Percentiles rank a stretch among this genome's conserved stretches.
Conservation (phyloP, 2,888 invertebrate genomes). For the Pammene fasciana region DNA sequence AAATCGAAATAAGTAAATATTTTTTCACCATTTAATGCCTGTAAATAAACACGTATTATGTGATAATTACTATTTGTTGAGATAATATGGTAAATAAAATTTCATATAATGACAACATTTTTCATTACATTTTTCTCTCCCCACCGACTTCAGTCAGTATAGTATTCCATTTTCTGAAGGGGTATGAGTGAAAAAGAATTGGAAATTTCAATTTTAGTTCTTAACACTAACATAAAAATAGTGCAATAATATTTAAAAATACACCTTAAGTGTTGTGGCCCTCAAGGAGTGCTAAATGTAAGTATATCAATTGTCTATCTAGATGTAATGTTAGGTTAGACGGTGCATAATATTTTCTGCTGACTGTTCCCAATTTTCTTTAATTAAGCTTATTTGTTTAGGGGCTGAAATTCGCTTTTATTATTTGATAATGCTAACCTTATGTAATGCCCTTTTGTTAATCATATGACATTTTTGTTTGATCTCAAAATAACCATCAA, state of each 20-base stretch:
- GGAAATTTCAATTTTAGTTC: slow-evolving; percentile 16
- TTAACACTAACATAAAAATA: slow-evolving; percentile 23
- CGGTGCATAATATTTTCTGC: slow-evolving; percentile 71
- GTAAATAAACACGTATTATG: background rate
- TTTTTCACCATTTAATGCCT: background rate
- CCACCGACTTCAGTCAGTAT: slow-evolving; percentile 11
- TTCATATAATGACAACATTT: slow-evolving; percentile 10
- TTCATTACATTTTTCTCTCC: slow-evolving; percentile 3
- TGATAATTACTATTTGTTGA: background rate
- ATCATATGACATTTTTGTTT: slow-evolving; percentile 19
- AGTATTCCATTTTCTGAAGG: slow-evolving; percentile 38
- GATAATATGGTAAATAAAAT: background rate
- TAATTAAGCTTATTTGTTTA: slow-evolving; percentile 70
- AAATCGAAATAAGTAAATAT: background rate
- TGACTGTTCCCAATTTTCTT: slow-evolving; percentile 71
- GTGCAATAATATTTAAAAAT: slow-evolving; percentile 20
- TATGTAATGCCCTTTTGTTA: slow-evolving; percentile 39
- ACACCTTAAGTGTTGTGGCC: slow-evolving; percentile 21
- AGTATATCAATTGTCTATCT: slow-evolving; percentile 60
- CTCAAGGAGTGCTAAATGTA: slow-evolving; percentile 54
- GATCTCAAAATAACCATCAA: slow-evolving; percentile 20
- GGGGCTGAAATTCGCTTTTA: slow-evolving; percentile 77
- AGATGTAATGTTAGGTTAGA: slow-evolving; percentile 75
- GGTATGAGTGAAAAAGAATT: slow-evolving; percentile 18
- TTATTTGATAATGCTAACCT: slow-evolving; percentile 57